These are phyloP conservation scores for Drosophila sproati DNA, from an alignment of 1,140 invertebrate species.

Conservation along the genomic window DNA sequence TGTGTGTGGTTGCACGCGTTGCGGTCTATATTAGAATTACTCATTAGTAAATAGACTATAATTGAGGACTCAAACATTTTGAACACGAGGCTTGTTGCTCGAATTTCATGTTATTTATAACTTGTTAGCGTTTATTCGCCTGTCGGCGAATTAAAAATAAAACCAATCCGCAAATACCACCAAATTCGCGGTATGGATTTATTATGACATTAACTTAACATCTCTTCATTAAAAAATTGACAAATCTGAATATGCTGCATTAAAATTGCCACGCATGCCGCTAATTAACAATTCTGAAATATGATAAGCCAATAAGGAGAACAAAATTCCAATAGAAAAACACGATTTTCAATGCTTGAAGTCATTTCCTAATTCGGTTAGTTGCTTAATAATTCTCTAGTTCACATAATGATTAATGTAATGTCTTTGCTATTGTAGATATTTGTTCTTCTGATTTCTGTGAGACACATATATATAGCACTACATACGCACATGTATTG, in stretches of 20 bases:
- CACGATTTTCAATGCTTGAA: no score
- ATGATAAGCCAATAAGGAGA: neutral
- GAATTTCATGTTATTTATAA: slow-evolving; percentile 11
- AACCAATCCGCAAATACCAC: neutral
- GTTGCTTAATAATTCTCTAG: no score
- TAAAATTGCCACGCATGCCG: neutral
- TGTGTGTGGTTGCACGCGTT: slow-evolving; percentile 26
- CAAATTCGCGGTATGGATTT: neutral
- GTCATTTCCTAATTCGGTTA: no score
- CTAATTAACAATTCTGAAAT: neutral
- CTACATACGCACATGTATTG: neutral
- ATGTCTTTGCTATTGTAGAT: no score
- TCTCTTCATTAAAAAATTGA: no score
- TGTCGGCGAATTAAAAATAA: neutral
- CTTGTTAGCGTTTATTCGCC: slow-evolving; percentile 19
- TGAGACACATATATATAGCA: neutral
- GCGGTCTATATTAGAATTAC: slow-evolving; percentile 19
- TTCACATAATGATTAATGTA: neutral
- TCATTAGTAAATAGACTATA: slow-evolving; percentile 37
- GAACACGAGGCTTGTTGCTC: slow-evolving; percentile 21
- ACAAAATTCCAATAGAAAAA: no score
- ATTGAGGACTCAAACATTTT: slow-evolving; percentile 45
- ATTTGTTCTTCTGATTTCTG: no score
- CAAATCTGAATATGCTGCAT: no score
- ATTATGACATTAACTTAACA: neutral